A percentile compares a stretch with the other conserved stretches of the same genome.
These are phyloP conservation scores for Helogale parvula DNA, from an alignment of 2,113 vertebrate genomes.

Conservation along the genomic window DNA sequence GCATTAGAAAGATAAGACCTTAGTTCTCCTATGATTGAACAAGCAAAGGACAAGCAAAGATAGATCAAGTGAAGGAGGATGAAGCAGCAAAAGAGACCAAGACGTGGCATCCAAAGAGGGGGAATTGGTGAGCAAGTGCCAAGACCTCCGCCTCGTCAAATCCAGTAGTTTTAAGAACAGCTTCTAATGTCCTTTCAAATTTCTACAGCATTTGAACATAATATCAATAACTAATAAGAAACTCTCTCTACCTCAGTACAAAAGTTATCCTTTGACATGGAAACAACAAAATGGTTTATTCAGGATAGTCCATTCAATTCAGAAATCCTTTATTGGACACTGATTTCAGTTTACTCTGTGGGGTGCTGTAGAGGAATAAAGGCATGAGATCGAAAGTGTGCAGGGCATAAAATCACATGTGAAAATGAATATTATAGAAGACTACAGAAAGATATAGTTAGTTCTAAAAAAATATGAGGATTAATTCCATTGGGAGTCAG, in stretches of 20 bases:
- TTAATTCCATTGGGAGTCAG: not conserved
- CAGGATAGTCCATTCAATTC: not conserved
- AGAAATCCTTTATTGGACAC: not conserved
- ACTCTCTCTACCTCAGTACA: not conserved
- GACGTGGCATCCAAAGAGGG: not conserved
- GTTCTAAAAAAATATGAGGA: not conserved
- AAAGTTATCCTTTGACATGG: not conserved
- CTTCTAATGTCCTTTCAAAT: not conserved
- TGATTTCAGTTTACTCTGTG: not conserved
- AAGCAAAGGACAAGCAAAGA: not conserved
- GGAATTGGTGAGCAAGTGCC: not conserved
- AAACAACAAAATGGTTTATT: not conserved
- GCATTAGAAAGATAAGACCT: not conserved
- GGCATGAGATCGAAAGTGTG: not conserved
- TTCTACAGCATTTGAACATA: not conserved
- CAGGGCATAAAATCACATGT: not conserved
- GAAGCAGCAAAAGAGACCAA: not conserved
- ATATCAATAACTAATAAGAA: not conserved
- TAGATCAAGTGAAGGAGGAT: not conserved
- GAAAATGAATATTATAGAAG: not conserved
- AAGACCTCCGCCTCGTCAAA: not conserved
- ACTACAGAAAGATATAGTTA: not conserved
- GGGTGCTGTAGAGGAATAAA: not conserved
- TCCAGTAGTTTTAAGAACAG: not conserved
- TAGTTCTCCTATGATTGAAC: not conserved